A percentile compares a stretch with the other conserved stretches of the same genome.
phyloP scores from a whole-genome alignment of 2,888 invertebrate genomes.

The Boloria selene region DNA sequence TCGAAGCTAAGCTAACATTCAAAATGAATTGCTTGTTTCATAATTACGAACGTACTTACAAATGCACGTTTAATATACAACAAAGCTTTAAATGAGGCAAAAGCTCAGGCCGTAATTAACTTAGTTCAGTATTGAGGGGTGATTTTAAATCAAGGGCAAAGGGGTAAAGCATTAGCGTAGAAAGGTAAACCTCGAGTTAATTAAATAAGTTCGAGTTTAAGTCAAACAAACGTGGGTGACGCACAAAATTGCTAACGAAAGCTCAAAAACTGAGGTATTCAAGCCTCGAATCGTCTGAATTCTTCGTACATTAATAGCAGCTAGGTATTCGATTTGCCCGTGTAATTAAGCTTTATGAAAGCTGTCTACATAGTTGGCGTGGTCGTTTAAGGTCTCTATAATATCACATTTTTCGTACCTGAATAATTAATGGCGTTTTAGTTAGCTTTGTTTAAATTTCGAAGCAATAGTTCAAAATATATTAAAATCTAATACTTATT shows the following conservation, averaged over 20 bases:
- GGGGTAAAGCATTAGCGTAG: conserved; percentile 35
- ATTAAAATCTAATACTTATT: too few relatives aligned
- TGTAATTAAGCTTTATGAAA: conserved; percentile 15
- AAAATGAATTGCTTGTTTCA: too few relatives aligned
- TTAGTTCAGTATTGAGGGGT: conserved; percentile 34
- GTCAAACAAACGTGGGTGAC: conserved; percentile 37
- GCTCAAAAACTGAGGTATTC: conserved; percentile 21
- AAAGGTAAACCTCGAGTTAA: conserved; percentile 41
- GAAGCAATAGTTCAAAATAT: too few relatives aligned
- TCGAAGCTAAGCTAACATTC: too few relatives aligned
- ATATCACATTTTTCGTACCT: neutral
- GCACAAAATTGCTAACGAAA: conserved; percentile 12
- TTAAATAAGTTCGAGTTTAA: conserved; percentile 45
- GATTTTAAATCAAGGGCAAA: conserved; percentile 40
- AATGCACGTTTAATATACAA: conserved; percentile 16
- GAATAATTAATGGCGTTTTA: too few relatives aligned
- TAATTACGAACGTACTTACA: conserved; percentile 9
- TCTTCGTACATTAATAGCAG: conserved; percentile 12
- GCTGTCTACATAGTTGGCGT: neutral
- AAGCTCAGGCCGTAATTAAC: conserved; percentile 40
- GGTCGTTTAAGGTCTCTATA: neutral
- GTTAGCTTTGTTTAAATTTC: too few relatives aligned
- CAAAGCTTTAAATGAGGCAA: conserved; percentile 30
- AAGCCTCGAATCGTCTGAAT: conserved; percentile 18
- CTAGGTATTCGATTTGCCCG: conserved; percentile 8